These are phyloP conservation scores for Spatulosminthurus flaviceps DNA, from an alignment of 2,888 invertebrate species.

Conservation along the genomic window DNA sequence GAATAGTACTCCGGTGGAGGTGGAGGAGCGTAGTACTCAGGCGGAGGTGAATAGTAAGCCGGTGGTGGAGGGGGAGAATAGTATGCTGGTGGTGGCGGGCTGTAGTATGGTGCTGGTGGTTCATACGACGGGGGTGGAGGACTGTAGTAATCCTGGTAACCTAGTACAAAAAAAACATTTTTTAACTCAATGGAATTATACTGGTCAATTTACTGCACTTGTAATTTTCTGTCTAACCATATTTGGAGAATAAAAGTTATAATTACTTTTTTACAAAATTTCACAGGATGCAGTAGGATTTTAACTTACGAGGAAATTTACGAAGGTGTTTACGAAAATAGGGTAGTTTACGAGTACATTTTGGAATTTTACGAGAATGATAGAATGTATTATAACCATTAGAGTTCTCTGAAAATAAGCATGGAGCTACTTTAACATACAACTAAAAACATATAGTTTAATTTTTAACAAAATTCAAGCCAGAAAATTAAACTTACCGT, in stretches of 20 bases:
- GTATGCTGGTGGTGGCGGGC: background rate
- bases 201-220: no score
- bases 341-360: conserved; percentile 14
- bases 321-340: no score
- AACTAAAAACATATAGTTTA: no score
- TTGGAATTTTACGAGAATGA: conserved; percentile 20
- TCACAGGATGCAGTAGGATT: background rate
- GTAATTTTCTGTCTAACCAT: no score
- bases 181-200: no score
- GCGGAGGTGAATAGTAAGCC: no score
- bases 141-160: no score
- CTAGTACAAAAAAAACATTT: no score
- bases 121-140: background rate
- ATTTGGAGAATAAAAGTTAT: no score
- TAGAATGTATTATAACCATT: background rate
- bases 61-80: conserved; percentile 16
- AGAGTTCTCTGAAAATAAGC: conserved; percentile 21
- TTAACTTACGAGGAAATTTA: conserved; percentile 12
- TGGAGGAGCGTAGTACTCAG: conserved; percentile 5
- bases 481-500: no score
- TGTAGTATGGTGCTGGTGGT: background rate
- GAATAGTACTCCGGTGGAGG: background rate
- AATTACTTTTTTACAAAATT: no score
- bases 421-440: background rate
- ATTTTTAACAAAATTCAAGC: no score